Conservation (phyloP, 2,888 invertebrate genomes). For the Hipparchia sbordonii region DNA sequence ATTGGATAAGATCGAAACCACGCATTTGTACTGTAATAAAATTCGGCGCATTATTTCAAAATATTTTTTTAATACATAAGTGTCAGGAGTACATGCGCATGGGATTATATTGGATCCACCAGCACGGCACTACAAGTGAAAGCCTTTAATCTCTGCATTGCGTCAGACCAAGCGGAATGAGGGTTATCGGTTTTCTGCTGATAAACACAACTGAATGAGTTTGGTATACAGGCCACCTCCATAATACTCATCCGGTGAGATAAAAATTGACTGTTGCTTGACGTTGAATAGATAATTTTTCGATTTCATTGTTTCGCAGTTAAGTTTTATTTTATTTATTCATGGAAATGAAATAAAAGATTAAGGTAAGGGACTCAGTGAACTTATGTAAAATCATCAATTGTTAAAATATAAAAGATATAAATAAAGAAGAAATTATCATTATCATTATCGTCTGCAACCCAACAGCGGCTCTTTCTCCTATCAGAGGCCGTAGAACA, state of each 20-base stretch:
- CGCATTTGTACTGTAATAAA: background rate
- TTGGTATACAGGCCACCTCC: constrained; percentile 60
- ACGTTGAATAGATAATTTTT: constrained; percentile 57
- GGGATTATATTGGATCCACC: constrained; percentile 69
- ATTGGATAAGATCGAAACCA: no score
- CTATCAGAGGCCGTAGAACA: no score
- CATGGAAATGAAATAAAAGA: background rate
- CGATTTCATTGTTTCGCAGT: constrained; percentile 25
- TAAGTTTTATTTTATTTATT: background rate
- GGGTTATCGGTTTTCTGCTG: constrained; percentile 65
- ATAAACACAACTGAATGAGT: constrained; percentile 78
- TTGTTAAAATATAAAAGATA: no score
- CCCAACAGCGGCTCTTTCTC: no score
- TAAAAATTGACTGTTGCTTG: constrained; percentile 70
- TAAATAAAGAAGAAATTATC: no score
- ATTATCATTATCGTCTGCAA: no score
- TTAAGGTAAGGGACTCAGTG: background rate
- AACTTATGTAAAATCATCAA: no score
- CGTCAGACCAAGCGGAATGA: constrained; percentile 77
- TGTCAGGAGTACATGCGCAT: constrained; percentile 59
- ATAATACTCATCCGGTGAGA: constrained; percentile 63
- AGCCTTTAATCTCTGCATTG: constrained; percentile 80
- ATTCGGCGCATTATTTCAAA: constrained; percentile 35
- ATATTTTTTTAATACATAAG: constrained; percentile 55
- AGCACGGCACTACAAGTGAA: constrained; percentile 65